Evolutionary conservation across 2,888 invertebrate genomes (phyloP), one percentile per base, ranked within the genome.

Genomic region (Clepsis dumicolana): DNA sequence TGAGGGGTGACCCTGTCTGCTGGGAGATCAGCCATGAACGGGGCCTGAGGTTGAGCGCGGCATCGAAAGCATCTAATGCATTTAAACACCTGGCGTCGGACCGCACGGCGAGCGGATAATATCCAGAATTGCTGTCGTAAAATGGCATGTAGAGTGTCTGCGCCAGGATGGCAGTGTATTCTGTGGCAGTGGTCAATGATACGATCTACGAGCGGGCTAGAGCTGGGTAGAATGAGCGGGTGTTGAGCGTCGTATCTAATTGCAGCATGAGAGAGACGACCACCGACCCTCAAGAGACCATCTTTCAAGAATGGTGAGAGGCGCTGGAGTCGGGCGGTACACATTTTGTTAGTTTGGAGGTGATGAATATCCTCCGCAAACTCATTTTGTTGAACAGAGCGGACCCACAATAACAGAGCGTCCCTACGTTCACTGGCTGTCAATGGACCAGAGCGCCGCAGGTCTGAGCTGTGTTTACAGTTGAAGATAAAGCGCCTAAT

Each of bases 401-500:
- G n/a, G 38, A 41, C 38, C 38, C 38, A 57, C n/a, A 38, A 38
- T 18, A 38, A 27, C 5, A 63, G 53, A 53, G 63, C 63, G 5
- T 53, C 38, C 25, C 18, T 53, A 41, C 63, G 63, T 12, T 63
- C 63, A 12, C 14, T 4, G 5, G 25, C 63, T 27, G 63, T 53
- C 38, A 53, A 32, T 12, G 53, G 25, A 25, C 63, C 63, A 35
- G 16, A 53, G 38, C 41, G 53, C 2, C 53, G 25, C 27, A 18
- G n/a, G 5, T 38, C 8, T 52, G 38, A 25, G 10, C 27, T 52
- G 52, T 38, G 52, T 25, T 41, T 25, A 25, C 53, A 53, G 41
- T 63, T 63, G 24, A 25, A 41, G 12, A 63, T 63, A 14, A 63
- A 63, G 4, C 63, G 63, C 27, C 27, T n/a, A 27, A 53, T 53